These are phyloP conservation scores for Labeo rohita DNA, from an alignment of 2,113 vertebrate genomes.

Conservation along the genomic window DNA sequence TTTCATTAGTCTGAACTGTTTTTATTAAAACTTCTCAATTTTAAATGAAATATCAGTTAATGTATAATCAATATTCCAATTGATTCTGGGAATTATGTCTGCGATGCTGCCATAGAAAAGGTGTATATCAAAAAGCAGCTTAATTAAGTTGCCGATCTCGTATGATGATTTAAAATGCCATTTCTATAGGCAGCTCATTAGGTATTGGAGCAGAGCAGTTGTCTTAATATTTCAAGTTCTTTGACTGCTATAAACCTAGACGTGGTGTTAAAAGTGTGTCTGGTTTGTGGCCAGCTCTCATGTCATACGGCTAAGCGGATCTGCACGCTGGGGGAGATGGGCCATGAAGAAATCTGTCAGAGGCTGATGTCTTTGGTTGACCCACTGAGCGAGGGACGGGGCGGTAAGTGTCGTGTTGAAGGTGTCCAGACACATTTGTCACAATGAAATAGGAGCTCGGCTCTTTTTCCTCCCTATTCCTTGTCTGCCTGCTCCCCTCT, in stretches of 20 bases:
- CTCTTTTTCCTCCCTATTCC: conserved; percentile 51
- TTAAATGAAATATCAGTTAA: too few relatives aligned
- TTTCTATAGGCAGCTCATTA: background rate
- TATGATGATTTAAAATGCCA: too few relatives aligned
- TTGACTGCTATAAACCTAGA: background rate
- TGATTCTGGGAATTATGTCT: too few relatives aligned
- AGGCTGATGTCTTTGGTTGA: conserved; percentile 59
- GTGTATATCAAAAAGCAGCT: background rate
- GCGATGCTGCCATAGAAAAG: too few relatives aligned
- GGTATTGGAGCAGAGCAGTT: background rate
- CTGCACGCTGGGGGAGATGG: conserved; percentile 41
- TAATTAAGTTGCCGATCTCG: too few relatives aligned
- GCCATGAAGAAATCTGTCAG: conserved; percentile 50
- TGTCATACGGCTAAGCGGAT: conserved; percentile 36
- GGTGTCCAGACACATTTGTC: conserved; percentile 71
- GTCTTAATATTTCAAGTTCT: background rate
- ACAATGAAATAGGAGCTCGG: conserved; percentile 64
- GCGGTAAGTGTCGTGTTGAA: conserved; percentile 59
- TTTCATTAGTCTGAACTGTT: background rate
- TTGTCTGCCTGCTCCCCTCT: conserved; percentile 47
- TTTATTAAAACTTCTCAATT: too few relatives aligned
- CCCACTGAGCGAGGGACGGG: conserved; percentile 49
- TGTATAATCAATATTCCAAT: too few relatives aligned
- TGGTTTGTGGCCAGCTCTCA: conserved; percentile 30
- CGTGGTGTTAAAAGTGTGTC: conserved; percentile 34